Evolutionary conservation across 2,113 vertebrate genomes (phyloP).

Genomic region (Vanacampus margaritifer): DNA sequence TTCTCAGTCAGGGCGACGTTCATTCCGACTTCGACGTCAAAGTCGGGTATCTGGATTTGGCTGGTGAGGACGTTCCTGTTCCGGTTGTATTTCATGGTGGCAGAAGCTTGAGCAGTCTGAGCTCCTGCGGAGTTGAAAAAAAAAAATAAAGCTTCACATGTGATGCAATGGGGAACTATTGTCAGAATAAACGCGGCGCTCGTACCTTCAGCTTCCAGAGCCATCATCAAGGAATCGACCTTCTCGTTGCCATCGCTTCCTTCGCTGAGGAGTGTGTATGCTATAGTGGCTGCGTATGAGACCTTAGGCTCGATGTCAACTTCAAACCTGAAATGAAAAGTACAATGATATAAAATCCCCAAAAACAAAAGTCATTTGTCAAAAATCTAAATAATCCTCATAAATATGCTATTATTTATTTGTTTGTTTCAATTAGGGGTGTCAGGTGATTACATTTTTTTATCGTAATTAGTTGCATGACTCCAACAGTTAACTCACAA

Average conservation of each 20-base stretch:
- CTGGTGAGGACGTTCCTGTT: constrained; percentile 74
- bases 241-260: constrained; percentile 65
- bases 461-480: no score
- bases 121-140: constrained; percentile 58
- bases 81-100: constrained; percentile 80
- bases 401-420: no score
- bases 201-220: constrained; percentile 79
- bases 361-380: no score
- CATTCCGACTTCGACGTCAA: constrained; percentile 76
- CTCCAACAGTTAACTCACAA: no score
- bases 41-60: constrained; percentile 76
- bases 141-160: background rate
- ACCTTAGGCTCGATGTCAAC: constrained; percentile 78
- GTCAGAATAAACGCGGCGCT: background rate
- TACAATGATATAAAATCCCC: background rate
- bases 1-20: constrained; percentile 77
- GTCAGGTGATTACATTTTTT: no score
- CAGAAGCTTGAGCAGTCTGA: constrained; percentile 68
- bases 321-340: constrained; percentile 67
- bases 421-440: no score
- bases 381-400: background rate
- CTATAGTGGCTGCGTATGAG: constrained; percentile 77
- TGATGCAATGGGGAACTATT: background rate
- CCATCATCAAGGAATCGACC: constrained; percentile 77
- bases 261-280: constrained; percentile 71